Evolutionary conservation across 2,113 vertebrate genomes (phyloP).

Genomic region (Pteruthius melanotis): DNA sequence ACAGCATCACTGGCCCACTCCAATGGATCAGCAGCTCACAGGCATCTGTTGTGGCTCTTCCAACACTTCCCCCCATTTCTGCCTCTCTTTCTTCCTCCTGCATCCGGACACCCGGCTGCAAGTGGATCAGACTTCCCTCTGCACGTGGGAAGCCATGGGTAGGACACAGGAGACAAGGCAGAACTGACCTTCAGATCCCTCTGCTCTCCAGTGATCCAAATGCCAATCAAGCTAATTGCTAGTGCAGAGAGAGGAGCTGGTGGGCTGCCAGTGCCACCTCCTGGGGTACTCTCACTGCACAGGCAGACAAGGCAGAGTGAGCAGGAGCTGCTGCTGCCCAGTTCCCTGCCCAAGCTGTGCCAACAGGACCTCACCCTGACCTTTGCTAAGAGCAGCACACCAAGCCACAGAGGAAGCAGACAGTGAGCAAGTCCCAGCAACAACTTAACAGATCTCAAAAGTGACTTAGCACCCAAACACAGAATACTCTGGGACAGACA

Average conservation of each 20-base stretch:
- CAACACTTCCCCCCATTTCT: neutral
- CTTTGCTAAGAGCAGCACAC: neutral
- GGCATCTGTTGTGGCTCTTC: neutral
- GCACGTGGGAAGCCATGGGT: neutral
- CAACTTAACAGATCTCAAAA: neutral
- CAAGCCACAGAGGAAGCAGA: neutral
- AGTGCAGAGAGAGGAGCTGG: neutral
- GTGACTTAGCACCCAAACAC: neutral
- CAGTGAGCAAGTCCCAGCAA: neutral
- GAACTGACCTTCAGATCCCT: neutral
- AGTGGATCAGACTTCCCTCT: neutral
- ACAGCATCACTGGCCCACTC: neutral
- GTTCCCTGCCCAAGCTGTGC: neutral
- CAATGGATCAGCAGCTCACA: neutral
- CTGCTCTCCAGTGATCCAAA: neutral
- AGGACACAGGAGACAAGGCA: neutral
- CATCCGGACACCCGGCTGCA: neutral
- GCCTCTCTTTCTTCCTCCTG: neutral
- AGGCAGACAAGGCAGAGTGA: neutral
- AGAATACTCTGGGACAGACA: neutral
- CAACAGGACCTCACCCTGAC: neutral
- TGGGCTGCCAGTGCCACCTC: slow-evolving; percentile 1
- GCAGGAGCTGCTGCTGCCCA: neutral
- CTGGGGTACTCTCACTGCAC: neutral
- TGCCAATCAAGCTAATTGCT: neutral